A percentile compares a stretch with the other conserved stretches of the same genome.
Conservation (phyloP, 1,140 invertebrate genomes). For the Hesperophylax magnus region DNA sequence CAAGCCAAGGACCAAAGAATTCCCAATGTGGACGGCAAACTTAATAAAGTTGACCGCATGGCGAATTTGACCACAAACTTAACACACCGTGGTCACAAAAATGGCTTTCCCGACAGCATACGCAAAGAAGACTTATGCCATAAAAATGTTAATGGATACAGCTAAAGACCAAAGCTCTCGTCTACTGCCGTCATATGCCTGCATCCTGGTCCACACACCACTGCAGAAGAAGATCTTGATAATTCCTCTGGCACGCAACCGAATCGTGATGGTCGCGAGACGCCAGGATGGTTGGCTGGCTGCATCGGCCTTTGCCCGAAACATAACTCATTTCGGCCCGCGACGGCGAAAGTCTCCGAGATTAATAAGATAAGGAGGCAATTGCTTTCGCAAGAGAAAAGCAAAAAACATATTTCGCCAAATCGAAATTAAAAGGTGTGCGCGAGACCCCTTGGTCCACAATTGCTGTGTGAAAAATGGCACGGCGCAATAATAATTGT, state of each 20-base stretch:
- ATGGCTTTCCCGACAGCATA: too few species aligned
- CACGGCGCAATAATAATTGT: slow-evolving; percentile 38
- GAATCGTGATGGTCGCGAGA: slow-evolving; percentile 36
- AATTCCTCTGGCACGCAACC: not conserved
- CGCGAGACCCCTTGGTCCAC: slow-evolving; percentile 22
- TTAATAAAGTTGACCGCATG: too few species aligned
- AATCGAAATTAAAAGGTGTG: slow-evolving; percentile 41
- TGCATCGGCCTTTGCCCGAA: slow-evolving; percentile 49
- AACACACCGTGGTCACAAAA: too few species aligned
- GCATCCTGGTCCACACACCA: not conserved
- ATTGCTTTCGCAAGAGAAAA: slow-evolving; percentile 42
- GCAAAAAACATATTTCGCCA: slow-evolving; percentile 34
- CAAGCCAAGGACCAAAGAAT: too few species aligned
- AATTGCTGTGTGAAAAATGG: slow-evolving; percentile 42
- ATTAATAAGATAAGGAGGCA: slow-evolving; percentile 53
- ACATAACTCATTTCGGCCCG: slow-evolving; percentile 54
- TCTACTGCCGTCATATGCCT: too few species aligned
- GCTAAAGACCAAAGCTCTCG: too few species aligned
- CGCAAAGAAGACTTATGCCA: too few species aligned
- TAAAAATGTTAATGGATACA: too few species aligned
- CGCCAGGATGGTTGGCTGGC: slow-evolving; percentile 3
- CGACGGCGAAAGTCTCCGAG: slow-evolving; percentile 54
- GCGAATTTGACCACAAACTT: too few species aligned
- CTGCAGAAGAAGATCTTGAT: slow-evolving; percentile 21
- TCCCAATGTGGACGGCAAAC: too few species aligned